These are phyloP conservation scores for Lacanobia wlatinum DNA, from an alignment of 2,888 invertebrate genomes.

Conservation along the genomic window DNA sequence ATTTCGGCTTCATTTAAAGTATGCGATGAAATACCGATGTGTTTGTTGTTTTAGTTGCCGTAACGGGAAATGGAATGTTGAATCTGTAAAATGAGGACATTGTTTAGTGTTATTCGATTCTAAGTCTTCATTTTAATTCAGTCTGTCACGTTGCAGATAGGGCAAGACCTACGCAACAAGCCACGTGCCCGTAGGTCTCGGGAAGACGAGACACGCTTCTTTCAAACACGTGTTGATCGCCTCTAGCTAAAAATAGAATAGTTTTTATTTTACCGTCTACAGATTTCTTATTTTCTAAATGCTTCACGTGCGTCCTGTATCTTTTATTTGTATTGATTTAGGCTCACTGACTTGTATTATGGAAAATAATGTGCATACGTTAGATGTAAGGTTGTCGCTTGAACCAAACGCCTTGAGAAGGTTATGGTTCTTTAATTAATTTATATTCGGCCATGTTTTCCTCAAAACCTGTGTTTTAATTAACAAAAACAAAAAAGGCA, in stretches of 20 bases:
- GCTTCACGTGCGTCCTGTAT: slow-evolving; percentile 42
- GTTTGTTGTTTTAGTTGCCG: slow-evolving; percentile 18
- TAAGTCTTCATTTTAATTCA: background rate
- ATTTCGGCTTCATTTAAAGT: slow-evolving; percentile 28
- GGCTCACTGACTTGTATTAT: slow-evolving; percentile 17
- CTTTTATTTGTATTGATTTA: slow-evolving; percentile 32
- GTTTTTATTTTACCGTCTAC: slow-evolving; percentile 43
- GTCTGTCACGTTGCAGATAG: slow-evolving; percentile 38
- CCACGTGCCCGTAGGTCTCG: slow-evolving; percentile 16
- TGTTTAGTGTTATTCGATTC: slow-evolving; percentile 7
- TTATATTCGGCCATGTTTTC: slow-evolving; percentile 15
- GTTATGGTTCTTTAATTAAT: slow-evolving; percentile 9
- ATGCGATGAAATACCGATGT: slow-evolving; percentile 28
- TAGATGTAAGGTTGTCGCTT: slow-evolving; percentile 29
- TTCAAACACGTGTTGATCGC: slow-evolving; percentile 39
- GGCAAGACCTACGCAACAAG: slow-evolving; percentile 38
- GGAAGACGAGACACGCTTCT: background rate
- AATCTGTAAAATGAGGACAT: slow-evolving; percentile 19
- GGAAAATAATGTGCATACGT: slow-evolving; percentile 38
- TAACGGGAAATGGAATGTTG: slow-evolving; percentile 39
- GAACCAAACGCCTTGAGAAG: background rate
- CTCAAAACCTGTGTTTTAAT: slow-evolving; percentile 17
- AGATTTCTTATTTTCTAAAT: slow-evolving; percentile 36
- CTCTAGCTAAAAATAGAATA: slow-evolving; percentile 41
- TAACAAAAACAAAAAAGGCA: slow-evolving; percentile 19